These are phyloP conservation scores for Sinohyriopsis cumingii DNA, from an alignment of 2,888 invertebrate genomes.

Conservation along the genomic window DNA sequence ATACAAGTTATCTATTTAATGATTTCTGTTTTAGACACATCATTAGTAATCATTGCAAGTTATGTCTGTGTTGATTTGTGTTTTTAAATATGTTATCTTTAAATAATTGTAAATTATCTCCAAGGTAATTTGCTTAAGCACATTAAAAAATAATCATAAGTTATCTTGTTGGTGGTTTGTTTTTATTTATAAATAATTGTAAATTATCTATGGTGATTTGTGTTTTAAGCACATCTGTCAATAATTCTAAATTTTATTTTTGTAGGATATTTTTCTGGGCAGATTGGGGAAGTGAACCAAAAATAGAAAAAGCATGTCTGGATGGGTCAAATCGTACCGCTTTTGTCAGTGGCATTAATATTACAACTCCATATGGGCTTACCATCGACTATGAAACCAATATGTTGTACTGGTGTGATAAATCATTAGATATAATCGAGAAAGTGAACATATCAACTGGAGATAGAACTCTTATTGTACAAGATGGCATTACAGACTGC, in stretches of 20 bases:
- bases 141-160: no score
- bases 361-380: constrained; percentile 81
- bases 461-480: constrained; percentile 22
- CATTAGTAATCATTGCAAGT: no score
- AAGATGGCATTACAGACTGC: constrained; percentile 47
- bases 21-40: no score
- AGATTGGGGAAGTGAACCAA: constrained; percentile 84
- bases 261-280: constrained; percentile 79
- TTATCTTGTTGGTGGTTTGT: no score
- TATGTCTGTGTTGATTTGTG: no score
- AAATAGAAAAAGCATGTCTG: constrained; percentile 83
- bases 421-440: constrained; percentile 76
- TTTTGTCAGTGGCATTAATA: constrained; percentile 55
- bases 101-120: no score
- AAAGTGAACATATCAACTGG: constrained; percentile 36
- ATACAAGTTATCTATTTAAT: no score
- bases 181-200: no score
- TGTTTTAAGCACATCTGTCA: neutral
- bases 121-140: no score
- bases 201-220: neutral
- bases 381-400: constrained; percentile 82
- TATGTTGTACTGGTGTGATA: constrained; percentile 88
- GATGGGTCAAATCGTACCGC: constrained; percentile 83
- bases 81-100: no score
- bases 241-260: constrained; percentile 8